Evolutionary conservation across 2,888 invertebrate genomes (phyloP).

Genomic region (Pandemis cinnamomeana): DNA sequence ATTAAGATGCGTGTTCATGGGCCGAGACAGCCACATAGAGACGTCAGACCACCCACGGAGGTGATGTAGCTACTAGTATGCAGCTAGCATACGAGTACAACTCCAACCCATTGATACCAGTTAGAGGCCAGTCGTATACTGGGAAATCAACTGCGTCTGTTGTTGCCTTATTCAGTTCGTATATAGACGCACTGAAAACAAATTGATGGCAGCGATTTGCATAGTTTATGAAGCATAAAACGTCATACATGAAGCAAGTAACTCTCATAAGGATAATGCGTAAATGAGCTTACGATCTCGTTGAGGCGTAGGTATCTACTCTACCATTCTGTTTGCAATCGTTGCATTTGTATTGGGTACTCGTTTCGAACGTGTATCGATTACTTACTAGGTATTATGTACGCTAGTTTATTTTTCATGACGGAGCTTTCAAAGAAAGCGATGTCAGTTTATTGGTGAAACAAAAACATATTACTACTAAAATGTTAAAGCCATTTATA

Average conservation of each 20-base stretch:
- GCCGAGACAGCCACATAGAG: conserved; percentile 67
- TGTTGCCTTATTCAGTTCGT: conserved; percentile 24
- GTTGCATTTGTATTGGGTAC: conserved; percentile 10
- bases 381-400: conserved; percentile 38
- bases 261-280: conserved; percentile 21
- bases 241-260: conserved; percentile 17
- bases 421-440: conserved; percentile 32
- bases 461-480: background rate
- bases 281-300: conserved; percentile 16
- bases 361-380: conserved; percentile 16
- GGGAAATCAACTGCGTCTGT: conserved; percentile 33
- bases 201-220: conserved; percentile 31
- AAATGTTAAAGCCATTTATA: background rate
- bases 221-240: conserved; percentile 32
- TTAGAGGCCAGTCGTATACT: conserved; percentile 31
- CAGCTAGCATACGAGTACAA: conserved; percentile 40
- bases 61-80: conserved; percentile 49
- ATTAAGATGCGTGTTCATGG: conserved; percentile 74
- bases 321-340: conserved; percentile 25
- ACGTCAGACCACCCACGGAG: conserved; percentile 78
- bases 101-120: conserved; percentile 35
- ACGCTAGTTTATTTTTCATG: conserved; percentile 15
- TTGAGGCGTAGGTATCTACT: background rate
- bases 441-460: background rate
- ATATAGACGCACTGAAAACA: conserved; percentile 20